Base-by-base conservation (phyloP, 2,888 invertebrate genomes). In the Drosophila silvestris region DNA sequence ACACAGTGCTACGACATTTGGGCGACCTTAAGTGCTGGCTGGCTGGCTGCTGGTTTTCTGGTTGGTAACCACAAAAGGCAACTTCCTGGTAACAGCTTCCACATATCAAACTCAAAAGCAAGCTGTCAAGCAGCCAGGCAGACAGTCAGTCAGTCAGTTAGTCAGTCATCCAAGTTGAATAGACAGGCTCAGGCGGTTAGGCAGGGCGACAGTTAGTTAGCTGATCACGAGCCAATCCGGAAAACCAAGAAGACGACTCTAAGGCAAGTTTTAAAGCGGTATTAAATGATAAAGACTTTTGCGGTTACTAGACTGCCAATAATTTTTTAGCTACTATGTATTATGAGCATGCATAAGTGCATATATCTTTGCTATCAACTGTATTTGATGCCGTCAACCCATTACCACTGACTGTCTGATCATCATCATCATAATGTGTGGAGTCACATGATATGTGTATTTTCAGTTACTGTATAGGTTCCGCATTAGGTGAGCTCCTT, bases 261-360 rank as follows among this genome's bases (percentile, higher is more conserved):
- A 54, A 53, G 70, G 50, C 74, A 59, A 58, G 44, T 47, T 61
- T 70, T 50, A 61, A 79, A 80, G 72, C 76, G 64, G 80, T 64
- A 63, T 62, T 57, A 47, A 47, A 26, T 73, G 86, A 83, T 88
- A 77, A 83, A 88, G 85, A 73, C 85, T 89, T 89, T 75, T 88
- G 85, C 89, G 89, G 85, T 90, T 88, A 87, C 80, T 89, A 81
- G 79, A 66, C 73, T 81, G 86, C 60, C 82, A 72, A 85, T 83
- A 88, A 90, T 88, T 88, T 85, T 79, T 90, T 61, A 58, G 41
- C 59, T 53, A 63, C 35, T 68, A 79, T 69, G 62, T 79, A 81
- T 69, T 71, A 61, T 71, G 62, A 59, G 41, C 61, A 70, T 63
- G 76, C 74, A 83, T 78, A 83, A 71, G 39, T 69, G 63, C 69